phyloP scores from a whole-genome alignment of 2,888 invertebrate genomes.

The Uropetala carovei region DNA sequence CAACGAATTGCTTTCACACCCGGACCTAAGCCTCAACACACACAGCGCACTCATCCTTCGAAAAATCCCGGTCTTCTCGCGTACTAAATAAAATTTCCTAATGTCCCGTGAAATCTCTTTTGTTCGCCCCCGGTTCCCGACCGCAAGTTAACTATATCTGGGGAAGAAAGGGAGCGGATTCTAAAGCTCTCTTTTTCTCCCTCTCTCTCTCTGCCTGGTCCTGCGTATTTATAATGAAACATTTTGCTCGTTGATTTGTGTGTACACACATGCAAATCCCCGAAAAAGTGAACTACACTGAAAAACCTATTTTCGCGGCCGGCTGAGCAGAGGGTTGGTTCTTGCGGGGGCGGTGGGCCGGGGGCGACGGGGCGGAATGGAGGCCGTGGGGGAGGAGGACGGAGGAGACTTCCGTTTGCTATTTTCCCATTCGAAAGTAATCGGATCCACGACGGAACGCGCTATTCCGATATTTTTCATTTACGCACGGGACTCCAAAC shows the following conservation, averaged over 20 bases:
- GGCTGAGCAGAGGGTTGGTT: neutral
- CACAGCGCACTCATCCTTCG: constrained; percentile 28
- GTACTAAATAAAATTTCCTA: constrained; percentile 60
- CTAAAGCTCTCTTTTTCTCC: neutral
- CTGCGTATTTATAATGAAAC: neutral
- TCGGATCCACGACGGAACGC: neutral
- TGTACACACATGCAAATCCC: constrained; percentile 25
- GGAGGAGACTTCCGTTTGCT: neutral
- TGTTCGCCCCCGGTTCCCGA: constrained; percentile 48
- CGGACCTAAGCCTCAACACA: constrained; percentile 62
- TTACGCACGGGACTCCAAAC: neutral
- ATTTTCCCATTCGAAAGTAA: constrained; percentile 4
- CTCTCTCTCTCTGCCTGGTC: too few species aligned
- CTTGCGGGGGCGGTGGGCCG: neutral
- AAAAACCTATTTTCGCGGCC: neutral
- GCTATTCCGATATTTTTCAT: constrained; percentile 12
- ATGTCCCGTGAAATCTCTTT: constrained; percentile 63
- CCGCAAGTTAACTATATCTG: constrained; percentile 62
- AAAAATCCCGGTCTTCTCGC: constrained; percentile 24
- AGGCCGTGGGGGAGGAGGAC: neutral
- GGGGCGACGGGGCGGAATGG: neutral
- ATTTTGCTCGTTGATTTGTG: neutral
- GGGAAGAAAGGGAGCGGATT: constrained; percentile 19
- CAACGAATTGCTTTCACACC: constrained; percentile 63
- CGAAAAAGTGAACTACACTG: constrained; percentile 1